phyloP scores from a whole-genome alignment of 1,140 invertebrate species.

The Heliconius hewitsoni region DNA sequence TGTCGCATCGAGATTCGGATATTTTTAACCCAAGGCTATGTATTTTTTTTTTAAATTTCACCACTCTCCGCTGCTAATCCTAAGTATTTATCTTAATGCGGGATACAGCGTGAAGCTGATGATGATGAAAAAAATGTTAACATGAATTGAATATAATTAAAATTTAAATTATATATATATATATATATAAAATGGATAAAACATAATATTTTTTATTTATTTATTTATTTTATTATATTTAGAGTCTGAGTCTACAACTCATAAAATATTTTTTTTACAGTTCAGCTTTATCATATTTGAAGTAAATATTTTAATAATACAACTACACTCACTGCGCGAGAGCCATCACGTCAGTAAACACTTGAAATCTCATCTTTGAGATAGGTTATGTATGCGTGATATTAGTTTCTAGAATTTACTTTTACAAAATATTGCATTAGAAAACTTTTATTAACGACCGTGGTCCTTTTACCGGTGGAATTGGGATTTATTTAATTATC shows the following conservation, averaged over 20 bases:
- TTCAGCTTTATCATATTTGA: background rate
- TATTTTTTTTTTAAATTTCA: no score
- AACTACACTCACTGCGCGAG: background rate
- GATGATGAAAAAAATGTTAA: no score
- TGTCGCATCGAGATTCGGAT: no score
- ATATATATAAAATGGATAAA: no score
- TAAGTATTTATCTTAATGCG: no score
- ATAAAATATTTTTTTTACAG: background rate
- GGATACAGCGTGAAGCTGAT: no score
- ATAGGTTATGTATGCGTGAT: conserved; percentile 4
- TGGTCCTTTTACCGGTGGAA: background rate
- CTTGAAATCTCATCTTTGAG: background rate
- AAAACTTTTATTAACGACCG: background rate
- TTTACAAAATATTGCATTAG: background rate
- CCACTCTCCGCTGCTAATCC: no score
- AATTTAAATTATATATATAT: no score
- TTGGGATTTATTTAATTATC: background rate
- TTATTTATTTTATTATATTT: no score
- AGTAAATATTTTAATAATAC: background rate
- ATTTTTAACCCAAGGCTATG: no score
- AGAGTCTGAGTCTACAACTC: background rate
- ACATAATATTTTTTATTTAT: no score
- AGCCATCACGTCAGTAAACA: conserved; percentile 1
- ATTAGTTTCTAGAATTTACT: conserved; percentile 10
- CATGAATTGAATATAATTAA: no score